These are phyloP conservation scores for Syngnathus acus DNA, from an alignment of 2,797 vertebrate genomes.

Conservation along the genomic window DNA sequence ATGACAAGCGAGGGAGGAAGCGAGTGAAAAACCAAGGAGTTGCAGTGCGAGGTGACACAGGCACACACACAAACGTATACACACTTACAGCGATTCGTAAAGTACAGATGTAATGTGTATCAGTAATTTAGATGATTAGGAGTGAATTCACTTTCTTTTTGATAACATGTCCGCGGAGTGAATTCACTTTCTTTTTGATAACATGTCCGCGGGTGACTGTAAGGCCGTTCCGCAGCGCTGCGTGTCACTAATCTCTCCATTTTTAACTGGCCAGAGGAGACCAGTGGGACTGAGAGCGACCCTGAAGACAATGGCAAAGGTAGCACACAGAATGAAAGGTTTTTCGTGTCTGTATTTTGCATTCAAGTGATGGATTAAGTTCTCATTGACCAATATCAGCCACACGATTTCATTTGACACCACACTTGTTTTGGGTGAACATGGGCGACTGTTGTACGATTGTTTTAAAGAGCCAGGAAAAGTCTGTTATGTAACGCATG, in stretches of 20 bases:
- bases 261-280: conserved; percentile 76
- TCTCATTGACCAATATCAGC: background rate
- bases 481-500: too few species aligned
- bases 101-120: too few species aligned
- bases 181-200: too few species aligned
- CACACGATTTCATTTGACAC: background rate
- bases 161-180: background rate
- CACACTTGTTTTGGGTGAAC: too few species aligned
- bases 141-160: too few species aligned
- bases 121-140: too few species aligned
- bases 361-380: background rate
- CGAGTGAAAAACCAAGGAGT: conserved; percentile 78
- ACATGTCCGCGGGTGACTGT: too few species aligned
- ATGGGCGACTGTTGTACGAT: too few species aligned
- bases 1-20: conserved; percentile 89
- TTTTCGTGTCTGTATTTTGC: background rate
- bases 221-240: conserved; percentile 37
- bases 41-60: conserved; percentile 71
- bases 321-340: conserved; percentile 34
- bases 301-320: conserved; percentile 83
- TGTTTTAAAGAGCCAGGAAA: too few species aligned
- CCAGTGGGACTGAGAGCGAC: conserved; percentile 92
- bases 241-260: conserved; percentile 18
- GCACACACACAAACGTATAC: background rate
- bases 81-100: conserved; percentile 9